Percentiles rank a stretch among this genome's conserved stretches.
phyloP scores from a whole-genome alignment of 2,888 invertebrate species.

The Euplagia quadripunctaria region DNA sequence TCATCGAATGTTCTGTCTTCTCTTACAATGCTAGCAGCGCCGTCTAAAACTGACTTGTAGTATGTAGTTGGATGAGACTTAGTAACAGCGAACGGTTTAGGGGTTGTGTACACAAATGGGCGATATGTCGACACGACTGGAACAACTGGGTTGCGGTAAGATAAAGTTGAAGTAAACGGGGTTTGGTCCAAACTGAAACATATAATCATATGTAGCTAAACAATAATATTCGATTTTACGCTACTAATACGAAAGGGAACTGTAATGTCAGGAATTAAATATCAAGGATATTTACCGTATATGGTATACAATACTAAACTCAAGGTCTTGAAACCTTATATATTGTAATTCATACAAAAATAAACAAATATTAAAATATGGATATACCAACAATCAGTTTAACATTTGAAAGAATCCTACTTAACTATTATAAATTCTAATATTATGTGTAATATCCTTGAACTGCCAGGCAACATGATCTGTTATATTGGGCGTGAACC shows the following conservation, averaged over 20 bases:
- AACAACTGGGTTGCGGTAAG: conserved; percentile 42
- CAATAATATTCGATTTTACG: background rate
- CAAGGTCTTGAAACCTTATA: conserved; percentile 4
- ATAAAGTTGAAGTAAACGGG: conserved; percentile 58
- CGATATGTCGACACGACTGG: conserved; percentile 32
- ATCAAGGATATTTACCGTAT: conserved; percentile 4
- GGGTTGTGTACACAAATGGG: conserved; percentile 43
- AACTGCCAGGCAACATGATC: conserved; percentile 37
- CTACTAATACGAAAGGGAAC: background rate
- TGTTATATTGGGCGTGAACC: conserved; percentile 18
- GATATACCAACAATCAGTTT: conserved; percentile 32
- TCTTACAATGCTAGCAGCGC: conserved; percentile 85
- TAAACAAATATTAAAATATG: conserved; percentile 10
- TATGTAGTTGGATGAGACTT: conserved; percentile 48
- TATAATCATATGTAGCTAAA: conserved; percentile 3
- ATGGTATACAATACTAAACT: background rate
- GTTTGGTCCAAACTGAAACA: conserved; percentile 62
- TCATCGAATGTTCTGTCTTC: conserved; percentile 82
- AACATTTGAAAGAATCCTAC: conserved; percentile 31
- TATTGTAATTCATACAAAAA: conserved; percentile 12
- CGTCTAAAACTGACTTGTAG: conserved; percentile 73
- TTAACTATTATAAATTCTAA: conserved; percentile 32
- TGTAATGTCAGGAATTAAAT: background rate
- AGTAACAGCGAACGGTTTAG: conserved; percentile 33
- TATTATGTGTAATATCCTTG: conserved; percentile 39